Evolutionary conservation across 1,140 invertebrate genomes (phyloP).

Genomic region (Helicoverpa armigera): DNA sequence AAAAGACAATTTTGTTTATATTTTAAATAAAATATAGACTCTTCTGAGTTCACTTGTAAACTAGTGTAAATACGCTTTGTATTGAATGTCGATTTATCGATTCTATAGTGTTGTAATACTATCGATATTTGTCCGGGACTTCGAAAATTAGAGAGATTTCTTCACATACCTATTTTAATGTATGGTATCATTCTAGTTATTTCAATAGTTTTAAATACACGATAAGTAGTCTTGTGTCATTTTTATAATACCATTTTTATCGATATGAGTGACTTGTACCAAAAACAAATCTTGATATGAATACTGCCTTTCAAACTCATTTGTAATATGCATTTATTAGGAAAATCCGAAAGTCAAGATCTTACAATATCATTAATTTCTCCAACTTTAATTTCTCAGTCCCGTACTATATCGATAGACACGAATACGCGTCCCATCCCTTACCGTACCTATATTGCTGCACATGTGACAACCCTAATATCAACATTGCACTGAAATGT

Average conservation of each 20-base stretch:
- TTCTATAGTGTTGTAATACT: neutral
- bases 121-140: constrained; percentile 1
- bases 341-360: neutral
- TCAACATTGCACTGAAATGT: neutral
- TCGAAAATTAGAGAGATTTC: too few relatives aligned
- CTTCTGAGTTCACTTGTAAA: neutral
- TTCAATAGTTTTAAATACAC: too few relatives aligned
- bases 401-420: neutral
- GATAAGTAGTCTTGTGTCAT: too few relatives aligned
- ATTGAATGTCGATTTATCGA: neutral
- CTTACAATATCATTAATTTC: neutral
- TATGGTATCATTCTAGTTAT: too few relatives aligned
- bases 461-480: neutral
- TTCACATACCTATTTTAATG: too few relatives aligned
- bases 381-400: neutral
- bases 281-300: too few relatives aligned
- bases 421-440: constrained; percentile 1
- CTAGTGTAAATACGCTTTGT: neutral
- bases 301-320: too few relatives aligned
- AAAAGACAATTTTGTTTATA: constrained; percentile 31
- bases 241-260: too few relatives aligned
- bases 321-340: too few relatives aligned
- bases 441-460: neutral
- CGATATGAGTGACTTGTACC: too few relatives aligned
- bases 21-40: constrained; percentile 1